Base-by-base conservation (phyloP, 2,888 invertebrate species). In the Euzophera pinguis region DNA sequence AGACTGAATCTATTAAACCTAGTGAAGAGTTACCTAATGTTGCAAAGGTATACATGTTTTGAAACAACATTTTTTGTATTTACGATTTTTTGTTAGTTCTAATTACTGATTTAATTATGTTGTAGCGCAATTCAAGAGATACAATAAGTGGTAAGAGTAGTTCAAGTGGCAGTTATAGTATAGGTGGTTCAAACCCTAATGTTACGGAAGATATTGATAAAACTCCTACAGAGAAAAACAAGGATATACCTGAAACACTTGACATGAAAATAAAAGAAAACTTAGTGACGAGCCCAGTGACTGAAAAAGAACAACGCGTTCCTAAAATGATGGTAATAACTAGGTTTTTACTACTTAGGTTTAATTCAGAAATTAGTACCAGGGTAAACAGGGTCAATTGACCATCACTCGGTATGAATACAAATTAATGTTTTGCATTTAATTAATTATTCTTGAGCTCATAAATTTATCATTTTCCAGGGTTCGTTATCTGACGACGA, bases 401-500 rank as follows among this genome's bases (percentile, higher is more conserved):
- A n/a, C n/a, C n/a, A n/a, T n/a, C n/a, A n/a, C n/a, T n/a, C n/a
- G n/a, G n/a, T n/a, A n/a, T n/a, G n/a, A n/a, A n/a, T n/a, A n/a
- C n/a, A n/a, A n/a, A n/a, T n/a, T n/a, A n/a, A n/a, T n/a, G n/a
- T n/a, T n/a, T n/a, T n/a, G n/a, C n/a, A 22, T 5, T 22, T 22
- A 22, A 2, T 5, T 22, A 7, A 32, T 10, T 6, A 10, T 32
- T 9, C 3, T 9, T 10, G 10, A 8, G 3, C 32, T 32, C 2
- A 32, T 32, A 10, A 32, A 2, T 32, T 32, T 32, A 32, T 32
- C 10, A 1, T 12, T 8, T 72, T 78, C 22, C 61, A 93, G 84
- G 91, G 91, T 51, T 94, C 94, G 6, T 69, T 92, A 53, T 93
- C 93, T 6, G 94, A 94, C 66, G 94, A 94, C 65, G 94, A 94